Percentiles rank a stretch among this genome's conserved stretches.
phyloP scores from a whole-genome alignment of 1,140 invertebrate species.

The Kradibia gibbosae region DNA sequence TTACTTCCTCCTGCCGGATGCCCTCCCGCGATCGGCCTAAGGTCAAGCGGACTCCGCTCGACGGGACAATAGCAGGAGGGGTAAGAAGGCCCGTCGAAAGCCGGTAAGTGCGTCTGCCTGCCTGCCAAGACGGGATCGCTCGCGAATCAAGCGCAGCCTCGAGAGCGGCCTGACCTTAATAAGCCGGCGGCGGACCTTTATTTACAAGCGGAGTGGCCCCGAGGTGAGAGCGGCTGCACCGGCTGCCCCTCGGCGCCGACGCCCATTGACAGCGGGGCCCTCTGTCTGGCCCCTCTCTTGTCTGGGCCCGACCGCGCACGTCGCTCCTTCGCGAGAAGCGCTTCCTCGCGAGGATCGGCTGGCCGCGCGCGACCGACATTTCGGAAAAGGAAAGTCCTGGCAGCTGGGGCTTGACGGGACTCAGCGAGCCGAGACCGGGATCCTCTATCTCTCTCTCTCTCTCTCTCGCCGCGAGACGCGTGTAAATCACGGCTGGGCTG shows the following conservation, averaged over 20 bases:
- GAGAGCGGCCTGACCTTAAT: no score
- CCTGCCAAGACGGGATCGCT: background rate
- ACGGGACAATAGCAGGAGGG: background rate
- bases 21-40: background rate
- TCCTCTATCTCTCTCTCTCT: background rate
- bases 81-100: background rate
- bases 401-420: conserved; percentile 42
- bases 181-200: background rate
- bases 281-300: no score
- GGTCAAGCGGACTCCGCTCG: background rate
- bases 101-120: background rate
- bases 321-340: no score
- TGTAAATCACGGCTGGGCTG: conserved; percentile 34
- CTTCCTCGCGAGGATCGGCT: no score
- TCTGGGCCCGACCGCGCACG: no score
- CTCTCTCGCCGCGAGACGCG: background rate
- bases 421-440: conserved; percentile 31
- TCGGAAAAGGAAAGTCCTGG: conserved; percentile 43
- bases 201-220: no score
- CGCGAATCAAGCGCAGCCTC: no score
- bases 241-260: no score
- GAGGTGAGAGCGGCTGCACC: no score
- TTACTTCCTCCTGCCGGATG: no score
- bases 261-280: no score
- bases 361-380: background rate